phyloP scores from a whole-genome alignment of 2,113 vertebrate species.

The Pedetes capensis region DNA sequence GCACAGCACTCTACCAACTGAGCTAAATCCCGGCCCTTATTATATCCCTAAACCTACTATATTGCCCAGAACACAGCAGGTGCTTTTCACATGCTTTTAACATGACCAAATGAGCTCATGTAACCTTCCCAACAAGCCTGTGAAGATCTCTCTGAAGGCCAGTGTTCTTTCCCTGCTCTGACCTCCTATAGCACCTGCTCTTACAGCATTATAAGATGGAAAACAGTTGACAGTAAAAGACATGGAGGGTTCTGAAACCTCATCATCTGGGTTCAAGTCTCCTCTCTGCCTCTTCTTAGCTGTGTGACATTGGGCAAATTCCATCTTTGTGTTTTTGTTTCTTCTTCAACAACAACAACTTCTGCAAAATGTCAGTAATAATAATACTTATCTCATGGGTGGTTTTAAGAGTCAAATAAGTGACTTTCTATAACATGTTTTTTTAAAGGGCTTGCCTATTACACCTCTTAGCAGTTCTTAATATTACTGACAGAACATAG shows the following conservation, averaged over 20 bases:
- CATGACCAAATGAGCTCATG: neutral
- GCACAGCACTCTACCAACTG: no score
- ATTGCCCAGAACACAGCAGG: neutral
- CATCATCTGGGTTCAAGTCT: fast-evolving
- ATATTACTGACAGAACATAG: neutral
- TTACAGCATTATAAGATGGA: neutral
- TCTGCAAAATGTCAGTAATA: neutral
- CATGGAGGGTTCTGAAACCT: fast-evolving
- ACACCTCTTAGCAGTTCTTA: neutral
- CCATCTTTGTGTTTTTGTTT: neutral
- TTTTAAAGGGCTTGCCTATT: neutral
- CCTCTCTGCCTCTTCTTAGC: neutral
- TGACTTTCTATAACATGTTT: neutral
- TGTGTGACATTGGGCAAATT: neutral
- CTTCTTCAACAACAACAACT: no score
- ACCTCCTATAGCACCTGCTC: neutral
- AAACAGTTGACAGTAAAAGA: neutral
- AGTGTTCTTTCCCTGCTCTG: neutral
- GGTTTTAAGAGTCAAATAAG: neutral
- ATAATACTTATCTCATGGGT: fast-evolving
- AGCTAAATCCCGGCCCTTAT: no score
- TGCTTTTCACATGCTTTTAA: neutral
- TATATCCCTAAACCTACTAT: neutral
- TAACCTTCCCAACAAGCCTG: neutral
- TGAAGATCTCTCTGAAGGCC: neutral